Conservation (phyloP, 2,113 vertebrate genomes). For the Benitochromis conjunctus region DNA sequence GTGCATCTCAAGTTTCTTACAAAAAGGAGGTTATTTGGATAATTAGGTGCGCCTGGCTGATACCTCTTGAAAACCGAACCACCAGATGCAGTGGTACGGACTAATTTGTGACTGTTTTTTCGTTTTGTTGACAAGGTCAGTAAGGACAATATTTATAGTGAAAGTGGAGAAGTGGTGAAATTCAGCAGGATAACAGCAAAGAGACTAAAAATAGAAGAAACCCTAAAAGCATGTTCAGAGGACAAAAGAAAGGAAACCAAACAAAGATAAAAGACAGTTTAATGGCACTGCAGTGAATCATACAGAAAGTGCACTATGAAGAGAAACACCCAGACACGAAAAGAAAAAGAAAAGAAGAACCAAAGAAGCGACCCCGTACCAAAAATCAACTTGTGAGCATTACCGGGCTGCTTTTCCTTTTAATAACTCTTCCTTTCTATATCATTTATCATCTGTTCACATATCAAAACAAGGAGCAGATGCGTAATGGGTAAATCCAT, state of each 20-base stretch:
- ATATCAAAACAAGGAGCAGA: not conserved
- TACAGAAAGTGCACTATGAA: conserved; percentile 79
- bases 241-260: conserved; percentile 59
- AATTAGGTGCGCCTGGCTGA: not conserved
- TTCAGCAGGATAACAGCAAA: not conserved
- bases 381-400: conserved; percentile 35
- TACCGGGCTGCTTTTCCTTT: conserved; percentile 3
- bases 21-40: not conserved
- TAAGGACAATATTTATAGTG: not conserved
- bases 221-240: conserved; percentile 38
- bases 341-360: conserved; percentile 40
- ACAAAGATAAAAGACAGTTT: conserved; percentile 80
- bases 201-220: conserved; percentile 3
- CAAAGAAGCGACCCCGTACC: conserved; percentile 22
- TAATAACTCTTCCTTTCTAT: not conserved
- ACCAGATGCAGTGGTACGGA: not conserved
- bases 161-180: not conserved
- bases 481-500: not conserved
- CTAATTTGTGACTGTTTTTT: not conserved
- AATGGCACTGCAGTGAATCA: conserved; percentile 83
- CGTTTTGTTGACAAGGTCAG: not conserved
- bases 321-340: conserved; percentile 62
- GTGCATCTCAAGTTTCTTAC: conserved; percentile 20
- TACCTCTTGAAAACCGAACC: not conserved
- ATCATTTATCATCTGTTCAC: not conserved